Conservation (phyloP, 2,888 invertebrate genomes). For the Meiosimyza decipiens region DNA sequence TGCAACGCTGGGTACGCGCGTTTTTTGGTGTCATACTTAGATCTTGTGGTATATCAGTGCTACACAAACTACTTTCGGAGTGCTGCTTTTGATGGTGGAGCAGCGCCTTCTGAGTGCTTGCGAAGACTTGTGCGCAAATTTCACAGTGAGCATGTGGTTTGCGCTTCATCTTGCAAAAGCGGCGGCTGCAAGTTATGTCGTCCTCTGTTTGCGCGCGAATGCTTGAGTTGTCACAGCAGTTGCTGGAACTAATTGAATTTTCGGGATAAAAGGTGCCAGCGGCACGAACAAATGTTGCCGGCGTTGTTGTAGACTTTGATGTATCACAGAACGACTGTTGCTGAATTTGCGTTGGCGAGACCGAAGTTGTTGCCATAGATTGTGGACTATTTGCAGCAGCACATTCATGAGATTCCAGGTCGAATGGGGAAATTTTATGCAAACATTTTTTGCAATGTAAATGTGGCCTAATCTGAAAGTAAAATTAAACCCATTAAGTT, state of each 20-base stretch:
- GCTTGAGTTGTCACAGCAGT: not conserved
- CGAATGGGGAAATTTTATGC: constrained; percentile 43
- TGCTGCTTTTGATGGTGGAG: not conserved
- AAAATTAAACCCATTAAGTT: not conserved
- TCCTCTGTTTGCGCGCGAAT: not conserved
- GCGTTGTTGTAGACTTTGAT: no score
- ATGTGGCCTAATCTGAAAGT: constrained; percentile 39
- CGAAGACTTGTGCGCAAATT: not conserved
- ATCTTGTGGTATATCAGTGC: constrained; percentile 51
- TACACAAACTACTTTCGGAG: not conserved
- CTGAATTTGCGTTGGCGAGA: no score
- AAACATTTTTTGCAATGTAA: constrained; percentile 40
- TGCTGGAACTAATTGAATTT: constrained; percentile 47
- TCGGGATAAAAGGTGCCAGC: constrained; percentile 65
- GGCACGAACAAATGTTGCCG: constrained; percentile 60
- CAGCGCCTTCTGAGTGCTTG: not conserved
- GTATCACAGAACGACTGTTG: no score
- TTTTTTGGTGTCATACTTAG: constrained; percentile 46
- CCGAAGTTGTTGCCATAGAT: no score
- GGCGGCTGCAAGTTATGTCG: not conserved
- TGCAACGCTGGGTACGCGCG: not conserved
- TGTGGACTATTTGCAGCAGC: not conserved
- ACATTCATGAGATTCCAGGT: constrained; percentile 35
- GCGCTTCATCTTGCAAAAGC: no score
- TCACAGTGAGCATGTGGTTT: no score